Conservation (phyloP, 1,140 invertebrate species). For the Leucophenga varia region DNA sequence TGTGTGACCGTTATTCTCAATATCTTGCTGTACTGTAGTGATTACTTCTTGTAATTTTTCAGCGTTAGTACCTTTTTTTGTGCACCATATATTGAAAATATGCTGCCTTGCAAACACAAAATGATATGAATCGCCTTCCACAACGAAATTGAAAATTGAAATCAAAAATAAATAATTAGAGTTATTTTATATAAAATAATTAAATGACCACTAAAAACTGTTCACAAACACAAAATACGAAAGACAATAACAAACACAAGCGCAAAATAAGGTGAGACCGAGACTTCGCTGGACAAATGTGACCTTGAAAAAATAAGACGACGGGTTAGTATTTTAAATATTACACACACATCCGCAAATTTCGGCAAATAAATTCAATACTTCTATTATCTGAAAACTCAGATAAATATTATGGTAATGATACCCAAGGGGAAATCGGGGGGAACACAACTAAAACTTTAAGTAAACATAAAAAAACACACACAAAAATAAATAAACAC, state of each 20-base stretch:
- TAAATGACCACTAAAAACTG: background rate
- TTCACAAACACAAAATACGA: slow-evolving; percentile 7
- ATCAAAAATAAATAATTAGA: slow-evolving; percentile 9
- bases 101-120: slow-evolving; percentile 8
- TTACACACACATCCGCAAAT: slow-evolving; percentile 11
- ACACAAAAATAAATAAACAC: too few species aligned
- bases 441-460: too few species aligned
- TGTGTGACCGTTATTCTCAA: slow-evolving; percentile 10
- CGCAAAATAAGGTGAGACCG: too few species aligned
- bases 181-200: slow-evolving; percentile 5
- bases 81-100: slow-evolving; percentile 14
- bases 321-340: slow-evolving; percentile 9
- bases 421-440: too few species aligned
- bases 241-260: slow-evolving; percentile 12
- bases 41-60: slow-evolving; percentile 15
- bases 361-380: too few species aligned
- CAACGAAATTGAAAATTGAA: slow-evolving; percentile 3
- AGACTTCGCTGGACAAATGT: slow-evolving; percentile 1
- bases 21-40: slow-evolving; percentile 7
- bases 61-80: slow-evolving; percentile 8
- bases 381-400: too few species aligned
- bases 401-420: too few species aligned
- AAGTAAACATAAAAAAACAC: too few species aligned
- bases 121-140: slow-evolving; percentile 3
- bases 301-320: slow-evolving; percentile 10